These are phyloP conservation scores for Rhinolophus ferrumequinum DNA, from an alignment of 2,113 vertebrate genomes.

Conservation along the genomic window DNA sequence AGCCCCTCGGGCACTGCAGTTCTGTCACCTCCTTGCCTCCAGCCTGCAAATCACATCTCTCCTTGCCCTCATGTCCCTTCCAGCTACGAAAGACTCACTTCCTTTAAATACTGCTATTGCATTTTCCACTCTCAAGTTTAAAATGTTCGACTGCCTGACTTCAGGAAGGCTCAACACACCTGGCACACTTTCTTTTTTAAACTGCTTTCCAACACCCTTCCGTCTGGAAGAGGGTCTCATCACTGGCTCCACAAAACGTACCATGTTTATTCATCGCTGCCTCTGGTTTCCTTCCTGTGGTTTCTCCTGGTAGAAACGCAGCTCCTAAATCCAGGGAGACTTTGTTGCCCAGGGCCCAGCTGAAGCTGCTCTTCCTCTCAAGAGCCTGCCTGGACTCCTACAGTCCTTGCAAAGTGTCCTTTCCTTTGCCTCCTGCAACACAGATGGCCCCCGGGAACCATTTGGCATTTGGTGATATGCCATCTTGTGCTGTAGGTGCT, in stretches of 20 bases:
- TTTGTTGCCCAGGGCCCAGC: not conserved
- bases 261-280: fast-evolving
- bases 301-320: not conserved
- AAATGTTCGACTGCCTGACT: not conserved
- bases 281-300: not conserved
- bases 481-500: not conserved
- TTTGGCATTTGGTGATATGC: fast-evolving
- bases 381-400: not conserved
- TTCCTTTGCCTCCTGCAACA: not conserved
- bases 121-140: not conserved
- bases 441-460: not conserved
- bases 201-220: not conserved
- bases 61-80: fast-evolving
- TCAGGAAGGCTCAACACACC: not conserved
- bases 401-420: not conserved
- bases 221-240: not conserved
- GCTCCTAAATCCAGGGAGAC: not conserved
- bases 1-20: fast-evolving
- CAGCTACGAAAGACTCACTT: not conserved
- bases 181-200: not conserved
- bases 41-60: not conserved
- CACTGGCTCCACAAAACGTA: not conserved
- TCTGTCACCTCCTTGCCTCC: not conserved
- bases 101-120: not conserved
- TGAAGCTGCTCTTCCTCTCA: not conserved